Evolutionary conservation across 2,797 vertebrate species (phyloP).

Genomic region (Mastacembelus armatus): DNA sequence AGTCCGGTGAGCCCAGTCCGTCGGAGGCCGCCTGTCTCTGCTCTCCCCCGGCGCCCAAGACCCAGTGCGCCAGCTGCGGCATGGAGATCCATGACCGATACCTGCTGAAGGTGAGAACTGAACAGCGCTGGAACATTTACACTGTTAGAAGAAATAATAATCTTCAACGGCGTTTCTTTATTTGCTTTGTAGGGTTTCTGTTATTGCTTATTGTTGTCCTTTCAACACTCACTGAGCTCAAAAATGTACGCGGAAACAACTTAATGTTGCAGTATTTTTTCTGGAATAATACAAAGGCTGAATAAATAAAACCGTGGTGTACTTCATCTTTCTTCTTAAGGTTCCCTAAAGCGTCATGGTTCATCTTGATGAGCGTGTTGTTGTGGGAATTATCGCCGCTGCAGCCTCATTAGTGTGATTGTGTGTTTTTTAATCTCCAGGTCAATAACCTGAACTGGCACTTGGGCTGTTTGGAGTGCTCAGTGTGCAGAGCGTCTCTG

Average conservation of each 20-base stretch:
- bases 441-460: constrained; percentile 99
- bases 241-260: background rate
- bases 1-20: constrained; percentile 86
- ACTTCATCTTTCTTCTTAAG: too few relatives aligned
- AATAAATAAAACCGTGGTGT: too few relatives aligned
- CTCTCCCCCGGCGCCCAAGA: constrained; percentile 91
- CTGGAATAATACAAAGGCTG: too few relatives aligned
- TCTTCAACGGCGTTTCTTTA: rapidly evolving
- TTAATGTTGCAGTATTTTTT: too few relatives aligned
- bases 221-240: background rate
- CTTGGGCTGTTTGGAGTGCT: constrained; percentile 95
- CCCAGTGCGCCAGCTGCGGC: constrained; percentile 95
- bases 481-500: constrained; percentile 95
- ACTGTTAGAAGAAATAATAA: background rate
- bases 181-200: background rate
- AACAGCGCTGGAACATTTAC: background rate
- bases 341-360: too few relatives aligned
- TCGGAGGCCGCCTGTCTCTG: constrained; percentile 91
- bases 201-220: background rate
- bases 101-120: constrained; percentile 89
- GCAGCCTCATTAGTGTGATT: background rate
- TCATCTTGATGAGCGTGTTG: too few relatives aligned
- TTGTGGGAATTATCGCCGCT: too few relatives aligned
- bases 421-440: constrained; percentile 68
- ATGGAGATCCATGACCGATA: constrained; percentile 94